Evolutionary conservation across 2,888 invertebrate species (phyloP).

Genomic region (Odontocerum albicorne): DNA sequence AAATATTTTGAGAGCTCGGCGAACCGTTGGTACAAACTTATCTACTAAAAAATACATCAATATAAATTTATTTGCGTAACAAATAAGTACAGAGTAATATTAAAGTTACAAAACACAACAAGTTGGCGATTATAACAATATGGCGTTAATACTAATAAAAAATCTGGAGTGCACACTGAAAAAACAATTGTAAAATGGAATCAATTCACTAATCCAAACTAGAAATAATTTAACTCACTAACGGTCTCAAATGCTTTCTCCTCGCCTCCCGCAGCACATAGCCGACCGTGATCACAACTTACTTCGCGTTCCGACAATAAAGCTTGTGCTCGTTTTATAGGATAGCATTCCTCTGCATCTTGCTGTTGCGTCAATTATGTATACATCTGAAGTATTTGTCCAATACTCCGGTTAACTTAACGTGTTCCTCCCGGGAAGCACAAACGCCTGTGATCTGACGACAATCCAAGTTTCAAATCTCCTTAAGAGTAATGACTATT

Average conservation of each 20-base stretch:
- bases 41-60: conserved; percentile 17
- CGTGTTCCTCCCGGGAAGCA: too few relatives aligned
- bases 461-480: too few relatives aligned
- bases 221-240: conserved; percentile 23
- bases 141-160: conserved; percentile 22
- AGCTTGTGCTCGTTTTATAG: too few relatives aligned
- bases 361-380: too few relatives aligned
- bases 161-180: conserved; percentile 16
- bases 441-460: too few relatives aligned
- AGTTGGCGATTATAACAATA: conserved; percentile 19
- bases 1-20: not conserved
- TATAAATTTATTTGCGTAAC: conserved; percentile 20
- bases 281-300: too few relatives aligned
- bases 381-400: too few relatives aligned
- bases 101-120: conserved; percentile 27
- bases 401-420: too few relatives aligned
- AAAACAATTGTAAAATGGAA: conserved; percentile 32
- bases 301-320: too few relatives aligned
- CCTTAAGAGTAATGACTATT: too few relatives aligned
- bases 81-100: conserved; percentile 26
- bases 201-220: conserved; percentile 18
- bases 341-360: too few relatives aligned
- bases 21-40: conserved; percentile 21
- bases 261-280: not conserved
- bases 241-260: too few relatives aligned